These are phyloP conservation scores for Poeciliopsis retropinna DNA, from an alignment of 2,113 vertebrate genomes.

Conservation along the genomic window DNA sequence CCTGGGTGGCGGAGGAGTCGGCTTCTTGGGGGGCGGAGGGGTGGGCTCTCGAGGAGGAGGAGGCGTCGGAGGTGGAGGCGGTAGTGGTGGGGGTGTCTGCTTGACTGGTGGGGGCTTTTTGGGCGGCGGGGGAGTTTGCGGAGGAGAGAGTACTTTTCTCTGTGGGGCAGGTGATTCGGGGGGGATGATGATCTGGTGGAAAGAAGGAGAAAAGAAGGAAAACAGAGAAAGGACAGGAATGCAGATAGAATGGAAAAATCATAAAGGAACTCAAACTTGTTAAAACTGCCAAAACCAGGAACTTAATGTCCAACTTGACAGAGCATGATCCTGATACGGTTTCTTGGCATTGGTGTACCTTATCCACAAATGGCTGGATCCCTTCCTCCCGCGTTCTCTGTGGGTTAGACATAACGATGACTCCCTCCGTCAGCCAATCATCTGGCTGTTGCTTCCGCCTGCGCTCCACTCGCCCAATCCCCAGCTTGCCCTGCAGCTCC, in stretches of 20 bases:
- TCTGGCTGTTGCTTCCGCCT: conserved; percentile 77
- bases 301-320: conserved; percentile 11
- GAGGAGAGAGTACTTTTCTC: conserved; percentile 83
- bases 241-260: conserved; percentile 31
- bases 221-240: conserved; percentile 32
- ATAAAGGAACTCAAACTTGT: background rate
- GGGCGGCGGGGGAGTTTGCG: conserved; percentile 72
- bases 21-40: conserved; percentile 34
- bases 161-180: conserved; percentile 85
- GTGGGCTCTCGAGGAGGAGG: conserved; percentile 49
- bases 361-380: conserved; percentile 87
- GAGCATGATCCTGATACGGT: background rate
- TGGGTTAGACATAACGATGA: conserved; percentile 89
- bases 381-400: conserved; percentile 80
- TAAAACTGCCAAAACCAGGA: background rate
- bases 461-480: conserved; percentile 83
- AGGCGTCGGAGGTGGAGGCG: conserved; percentile 58
- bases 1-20: conserved; percentile 36
- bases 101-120: conserved; percentile 66
- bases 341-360: conserved; percentile 69
- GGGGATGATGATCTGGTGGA: conserved; percentile 87
- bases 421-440: conserved; percentile 92
- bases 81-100: conserved; percentile 65
- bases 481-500: conserved; percentile 93
- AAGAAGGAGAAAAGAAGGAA: conserved; percentile 61